Conservation (phyloP, 2,797 vertebrate genomes). For the Tarsius wallacei region DNA sequence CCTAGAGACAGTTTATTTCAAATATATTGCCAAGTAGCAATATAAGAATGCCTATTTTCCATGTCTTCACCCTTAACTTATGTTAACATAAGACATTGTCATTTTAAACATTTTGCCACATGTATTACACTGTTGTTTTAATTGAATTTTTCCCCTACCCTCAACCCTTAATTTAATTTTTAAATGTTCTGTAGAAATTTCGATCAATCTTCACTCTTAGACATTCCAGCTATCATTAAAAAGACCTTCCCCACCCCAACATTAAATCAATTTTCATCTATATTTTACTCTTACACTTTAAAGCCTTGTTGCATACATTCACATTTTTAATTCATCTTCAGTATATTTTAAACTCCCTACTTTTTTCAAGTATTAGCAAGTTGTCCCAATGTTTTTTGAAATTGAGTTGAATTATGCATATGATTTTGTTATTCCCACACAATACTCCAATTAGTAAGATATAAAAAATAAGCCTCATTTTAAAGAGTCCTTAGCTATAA, state of each 20-base stretch:
- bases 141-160: background rate
- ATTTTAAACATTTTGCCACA: conserved; percentile 43
- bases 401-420: conserved; percentile 55
- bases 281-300: conserved; percentile 46
- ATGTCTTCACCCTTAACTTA: conserved; percentile 7
- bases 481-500: background rate
- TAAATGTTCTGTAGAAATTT: background rate
- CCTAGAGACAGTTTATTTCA: conserved; percentile 54
- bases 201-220: background rate
- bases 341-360: background rate
- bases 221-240: background rate
- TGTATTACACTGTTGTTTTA: background rate
- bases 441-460: conserved; percentile 34
- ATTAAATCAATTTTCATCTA: conserved; percentile 17
- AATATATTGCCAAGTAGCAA: conserved; percentile 27
- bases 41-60: background rate
- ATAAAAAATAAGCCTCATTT: conserved; percentile 39
- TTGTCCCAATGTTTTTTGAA: conserved; percentile 3
- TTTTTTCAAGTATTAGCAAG: conserved; percentile 64
- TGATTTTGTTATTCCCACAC: conserved; percentile 3
- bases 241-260: conserved; percentile 32
- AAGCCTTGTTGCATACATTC: background rate
- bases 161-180: background rate
- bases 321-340: conserved; percentile 41
- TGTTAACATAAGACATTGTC: background rate